Percentiles rank a stretch among this genome's conserved stretches.
Evolutionary conservation across 2,888 invertebrate genomes (phyloP).

Genomic region (Caradrina clavipalpis): DNA sequence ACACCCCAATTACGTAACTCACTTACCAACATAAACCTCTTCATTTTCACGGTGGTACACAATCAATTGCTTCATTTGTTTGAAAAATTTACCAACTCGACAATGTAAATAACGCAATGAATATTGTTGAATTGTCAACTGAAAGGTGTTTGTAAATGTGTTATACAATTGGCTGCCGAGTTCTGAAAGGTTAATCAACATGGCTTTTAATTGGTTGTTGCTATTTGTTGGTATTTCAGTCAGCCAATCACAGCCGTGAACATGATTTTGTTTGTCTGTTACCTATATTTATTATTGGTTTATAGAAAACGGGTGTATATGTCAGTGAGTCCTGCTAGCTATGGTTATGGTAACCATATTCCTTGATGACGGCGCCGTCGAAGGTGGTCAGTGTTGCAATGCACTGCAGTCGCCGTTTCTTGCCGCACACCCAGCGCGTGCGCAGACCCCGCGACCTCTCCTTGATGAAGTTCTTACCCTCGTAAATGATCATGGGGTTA

Average conservation of each 20-base stretch:
- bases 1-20: neutral
- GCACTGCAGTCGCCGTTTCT: slow-evolving; percentile 78
- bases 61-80: too few species aligned
- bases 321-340: slow-evolving; percentile 65
- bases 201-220: too few species aligned
- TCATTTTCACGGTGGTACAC: neutral
- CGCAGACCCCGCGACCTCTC: slow-evolving; percentile 74
- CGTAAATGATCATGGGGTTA: slow-evolving; percentile 81
- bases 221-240: neutral
- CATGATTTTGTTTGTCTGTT: neutral
- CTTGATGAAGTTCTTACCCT: slow-evolving; percentile 79
- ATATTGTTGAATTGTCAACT: too few species aligned
- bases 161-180: too few species aligned
- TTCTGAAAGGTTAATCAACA: neutral
- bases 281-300: neutral
- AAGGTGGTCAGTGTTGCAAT: slow-evolving; percentile 79
- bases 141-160: too few species aligned
- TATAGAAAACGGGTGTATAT: neutral
- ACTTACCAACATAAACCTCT: neutral
- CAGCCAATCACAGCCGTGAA: neutral
- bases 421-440: slow-evolving; percentile 83
- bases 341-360: slow-evolving; percentile 80
- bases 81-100: too few species aligned
- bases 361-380: slow-evolving; percentile 73
- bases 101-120: too few species aligned